Percentiles rank a stretch among this genome's conserved stretches.
Evolutionary conservation across 1,140 invertebrate genomes (phyloP).

Genomic region (Habropoda laboriosa): DNA sequence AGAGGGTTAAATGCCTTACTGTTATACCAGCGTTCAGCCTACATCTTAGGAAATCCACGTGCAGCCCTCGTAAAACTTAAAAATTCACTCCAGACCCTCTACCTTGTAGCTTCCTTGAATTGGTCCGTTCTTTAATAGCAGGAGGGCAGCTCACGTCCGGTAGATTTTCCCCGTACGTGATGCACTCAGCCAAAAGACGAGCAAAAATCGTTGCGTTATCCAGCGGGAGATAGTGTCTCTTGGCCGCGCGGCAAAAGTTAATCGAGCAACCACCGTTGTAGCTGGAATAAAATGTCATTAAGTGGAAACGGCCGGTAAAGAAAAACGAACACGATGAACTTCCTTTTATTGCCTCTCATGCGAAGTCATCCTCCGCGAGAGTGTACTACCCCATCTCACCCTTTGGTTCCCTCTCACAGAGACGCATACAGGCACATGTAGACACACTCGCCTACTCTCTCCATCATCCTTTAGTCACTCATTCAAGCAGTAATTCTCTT

Average conservation of each 20-base stretch:
- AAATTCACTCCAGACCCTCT: not conserved
- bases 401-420: not conserved
- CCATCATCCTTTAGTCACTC: not conserved
- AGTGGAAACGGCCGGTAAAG: not conserved
- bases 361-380: not conserved
- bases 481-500: not conserved
- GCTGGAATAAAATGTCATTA: conserved; percentile 15
- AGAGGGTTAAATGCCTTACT: too few relatives aligned
- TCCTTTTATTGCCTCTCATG: conserved; percentile 12
- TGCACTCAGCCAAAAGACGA: not conserved
- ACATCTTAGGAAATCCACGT: not conserved
- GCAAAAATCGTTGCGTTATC: conserved; percentile 19
- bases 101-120: not conserved
- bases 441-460: not conserved
- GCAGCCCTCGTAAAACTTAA: not conserved
- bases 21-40: not conserved
- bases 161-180: not conserved
- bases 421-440: not conserved
- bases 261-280: not conserved
- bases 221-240: not conserved
- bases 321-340: not conserved
- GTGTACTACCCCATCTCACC: not conserved
- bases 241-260: not conserved
- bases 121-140: not conserved
- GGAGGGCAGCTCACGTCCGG: too few relatives aligned